Evolutionary conservation across 2,113 vertebrate genomes (phyloP).

Genomic region (Bos taurus): ARS-UCD2.0 NC_037346.1:16049501-16050000

Average conservation of each 20-base stretch:
- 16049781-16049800: background rate
- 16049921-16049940: background rate
- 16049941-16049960: background rate
- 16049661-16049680: background rate
- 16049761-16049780: background rate
- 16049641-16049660: background rate
- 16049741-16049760: background rate
- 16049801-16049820: background rate
- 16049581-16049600: background rate
- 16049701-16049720: background rate
- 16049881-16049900: background rate
- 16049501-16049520: background rate
- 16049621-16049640: background rate
- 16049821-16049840: background rate
- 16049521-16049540: background rate
- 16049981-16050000: background rate
- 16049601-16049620: background rate
- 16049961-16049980: accelerated
- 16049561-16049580: background rate
- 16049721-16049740: background rate
- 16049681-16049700: background rate
- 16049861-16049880: background rate
- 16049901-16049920: background rate
- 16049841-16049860: background rate
- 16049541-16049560: background rate